phyloP scores from a whole-genome alignment of 2,888 invertebrate species.

The Harpalus rufipes region DNA sequence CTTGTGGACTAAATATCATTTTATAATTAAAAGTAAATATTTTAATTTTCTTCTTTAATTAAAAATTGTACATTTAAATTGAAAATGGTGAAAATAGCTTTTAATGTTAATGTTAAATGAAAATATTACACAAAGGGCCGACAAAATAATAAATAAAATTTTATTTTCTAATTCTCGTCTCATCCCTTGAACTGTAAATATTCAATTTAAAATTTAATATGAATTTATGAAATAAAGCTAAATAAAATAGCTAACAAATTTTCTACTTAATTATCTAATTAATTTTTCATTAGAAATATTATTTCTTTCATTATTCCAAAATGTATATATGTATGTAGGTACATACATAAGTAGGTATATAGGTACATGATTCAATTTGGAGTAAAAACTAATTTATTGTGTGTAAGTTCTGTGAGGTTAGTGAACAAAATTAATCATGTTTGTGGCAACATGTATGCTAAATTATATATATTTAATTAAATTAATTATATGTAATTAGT shows the following conservation, averaged over 20 bases:
- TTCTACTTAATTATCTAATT: not conserved
- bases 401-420: not conserved
- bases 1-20: constrained; percentile 42
- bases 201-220: not conserved
- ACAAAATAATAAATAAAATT: constrained; percentile 1
- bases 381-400: not conserved
- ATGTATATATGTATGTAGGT: not conserved
- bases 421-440: not conserved
- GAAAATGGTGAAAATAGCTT: constrained; percentile 11
- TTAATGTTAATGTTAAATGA: constrained; percentile 17
- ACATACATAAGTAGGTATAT: too few relatives aligned
- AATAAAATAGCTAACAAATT: not conserved
- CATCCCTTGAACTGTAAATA: not conserved
- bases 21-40: constrained; percentile 48
- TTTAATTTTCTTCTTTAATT: constrained; percentile 46
- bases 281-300: not conserved
- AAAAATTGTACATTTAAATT: constrained; percentile 27
- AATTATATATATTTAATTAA: constrained; percentile 1
- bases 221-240: not conserved
- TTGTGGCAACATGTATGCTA: not conserved
- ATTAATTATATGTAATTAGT: constrained; percentile 1
- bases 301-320: not conserved
- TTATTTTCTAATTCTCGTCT: not conserved
- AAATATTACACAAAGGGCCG: constrained; percentile 1
- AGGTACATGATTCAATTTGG: not conserved